Evolutionary conservation across 2,797 vertebrate genomes (phyloP), one percentile per base, ranked within the genome.

Genomic region (Cuniculus paca): DNA sequence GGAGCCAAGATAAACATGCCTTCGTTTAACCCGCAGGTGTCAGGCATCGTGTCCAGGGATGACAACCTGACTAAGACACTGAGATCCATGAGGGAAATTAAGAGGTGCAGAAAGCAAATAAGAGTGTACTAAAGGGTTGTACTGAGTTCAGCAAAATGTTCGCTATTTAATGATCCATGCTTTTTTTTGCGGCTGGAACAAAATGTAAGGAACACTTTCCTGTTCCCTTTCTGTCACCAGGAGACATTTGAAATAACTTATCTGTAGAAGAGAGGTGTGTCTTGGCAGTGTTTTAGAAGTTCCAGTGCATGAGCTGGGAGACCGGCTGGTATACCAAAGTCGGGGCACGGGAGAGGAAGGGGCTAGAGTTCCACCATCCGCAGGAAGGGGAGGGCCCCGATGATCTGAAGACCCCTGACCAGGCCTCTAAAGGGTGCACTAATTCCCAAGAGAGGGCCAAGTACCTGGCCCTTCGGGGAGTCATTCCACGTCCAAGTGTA

Each of bases 91-190:
- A 93, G 24, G 52, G 13, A 63, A 88, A 34, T 6, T 6, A 36
- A 28, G 52, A 5, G 22, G n/a, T 1, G 22, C 22, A 17, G 56
- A 68, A 6, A 68, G 14, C 28, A 63, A 52, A 20, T 3, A 14
- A 16, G 31, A 19, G 31, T 6, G 2, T 1, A 24, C 11, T n/a
- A 2, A 16, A 39, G 42, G 11, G 28, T 42, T 0, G 3, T 6
- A 56, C 0, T 24, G 36, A 45, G 28, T 36, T 5, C 26, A n/a
- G 63, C 20, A 70, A 26, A 12, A 45, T 5, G 39, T 58, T 45
- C 17, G 20, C 19, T 19, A 20, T 20, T 56, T 54, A n/a, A 20
- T 2, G 56, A 31, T 36, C 2, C 6, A 48, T 34, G 1, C 31
- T 16, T 17, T 28, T 17, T 28, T 17, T 22, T 45, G 31, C 5